Base-by-base conservation (phyloP, 2,888 invertebrate species). In the Kuschelorhynchus macadamiae region DNA sequence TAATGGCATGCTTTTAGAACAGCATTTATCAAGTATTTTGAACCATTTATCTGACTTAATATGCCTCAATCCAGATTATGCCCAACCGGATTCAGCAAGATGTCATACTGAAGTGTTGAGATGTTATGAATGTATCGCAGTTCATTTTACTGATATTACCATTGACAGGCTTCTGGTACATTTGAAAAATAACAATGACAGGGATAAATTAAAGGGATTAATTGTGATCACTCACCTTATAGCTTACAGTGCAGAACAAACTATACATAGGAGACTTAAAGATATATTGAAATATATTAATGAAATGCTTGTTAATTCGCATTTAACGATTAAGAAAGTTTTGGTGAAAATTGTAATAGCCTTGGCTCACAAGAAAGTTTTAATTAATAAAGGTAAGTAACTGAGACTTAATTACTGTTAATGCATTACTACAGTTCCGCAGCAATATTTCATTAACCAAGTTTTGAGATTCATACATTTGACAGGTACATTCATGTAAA, bases 81-180 rank as follows among this genome's bases (percentile, higher is more conserved):
- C 90, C 56, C 91, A 93, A 75, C 93, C 95, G 0, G 90, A 92
- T 62, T 90, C 92, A 0, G 90, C 96, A 4, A 92, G 95, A 79
- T 95, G 94, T 59, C 96, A 97, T 83, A 96, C 95, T 77, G 97
- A 98, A 85, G 92, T 95, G 0, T 85, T 94, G 11, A 86, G 93
- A 21, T 94, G 94, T 79, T 93, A 91, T 74, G 90, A 93, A 77
- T 88, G 91, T 60, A 86, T 94, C 78, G 90, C 92, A 9, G 85
- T 88, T 39, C 89, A 91, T 74, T 94, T 91, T 80, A 88, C 92
- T 0, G 89, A 90, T 67, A 90, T 91, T 78, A 90, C 94, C 1
- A 88, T 95, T 61, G 93, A 94, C 73, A 89, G 90, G 77, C 84
- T 95, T 39, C 83, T 94, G 20, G 87, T 88, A 49, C 91, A 92